phyloP scores from a whole-genome alignment of 2,113 vertebrate species.

The Tiliqua scincoides region DNA sequence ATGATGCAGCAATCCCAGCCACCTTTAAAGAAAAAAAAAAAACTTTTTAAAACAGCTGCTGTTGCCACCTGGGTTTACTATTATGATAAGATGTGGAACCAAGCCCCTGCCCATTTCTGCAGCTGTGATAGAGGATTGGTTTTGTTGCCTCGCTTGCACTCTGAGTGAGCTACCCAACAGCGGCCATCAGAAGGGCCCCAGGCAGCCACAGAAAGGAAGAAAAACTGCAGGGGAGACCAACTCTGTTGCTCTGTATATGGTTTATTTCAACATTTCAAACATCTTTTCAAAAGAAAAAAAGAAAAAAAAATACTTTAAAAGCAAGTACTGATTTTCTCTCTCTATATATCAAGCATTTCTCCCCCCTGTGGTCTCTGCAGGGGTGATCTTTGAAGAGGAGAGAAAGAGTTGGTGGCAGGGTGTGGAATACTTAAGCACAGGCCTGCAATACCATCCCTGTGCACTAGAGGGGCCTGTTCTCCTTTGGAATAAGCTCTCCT shows the following conservation, averaged over 20 bases:
- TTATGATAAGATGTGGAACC: too few species aligned
- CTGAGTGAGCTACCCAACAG: not conserved
- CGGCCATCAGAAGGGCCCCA: not conserved
- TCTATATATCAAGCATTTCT: not conserved
- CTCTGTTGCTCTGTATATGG: not conserved
- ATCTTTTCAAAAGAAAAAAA: not conserved
- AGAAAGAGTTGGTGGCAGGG: not conserved
- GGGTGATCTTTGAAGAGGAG: not conserved
- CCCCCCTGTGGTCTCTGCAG: not conserved
- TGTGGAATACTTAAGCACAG: not conserved
- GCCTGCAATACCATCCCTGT: not conserved
- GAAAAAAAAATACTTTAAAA: not conserved
- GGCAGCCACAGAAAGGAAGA: rapidly evolving
- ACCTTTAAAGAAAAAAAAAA: too few species aligned
- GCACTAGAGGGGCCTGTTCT: not conserved
- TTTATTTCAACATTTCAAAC: conserved; percentile 27
- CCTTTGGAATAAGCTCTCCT: not conserved
- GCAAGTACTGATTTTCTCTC: not conserved
- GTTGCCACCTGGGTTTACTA: too few species aligned
- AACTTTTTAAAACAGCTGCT: too few species aligned
- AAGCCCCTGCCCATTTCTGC: too few species aligned
- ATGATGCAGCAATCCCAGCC: too few species aligned
- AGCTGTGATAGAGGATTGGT: too few species aligned
- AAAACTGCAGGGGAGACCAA: not conserved
- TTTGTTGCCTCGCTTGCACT: not conserved